A percentile compares a stretch with the other conserved stretches of the same genome.
phyloP scores from a whole-genome alignment of 1,140 invertebrate genomes.

The Drosophila melanogaster region DNA sequence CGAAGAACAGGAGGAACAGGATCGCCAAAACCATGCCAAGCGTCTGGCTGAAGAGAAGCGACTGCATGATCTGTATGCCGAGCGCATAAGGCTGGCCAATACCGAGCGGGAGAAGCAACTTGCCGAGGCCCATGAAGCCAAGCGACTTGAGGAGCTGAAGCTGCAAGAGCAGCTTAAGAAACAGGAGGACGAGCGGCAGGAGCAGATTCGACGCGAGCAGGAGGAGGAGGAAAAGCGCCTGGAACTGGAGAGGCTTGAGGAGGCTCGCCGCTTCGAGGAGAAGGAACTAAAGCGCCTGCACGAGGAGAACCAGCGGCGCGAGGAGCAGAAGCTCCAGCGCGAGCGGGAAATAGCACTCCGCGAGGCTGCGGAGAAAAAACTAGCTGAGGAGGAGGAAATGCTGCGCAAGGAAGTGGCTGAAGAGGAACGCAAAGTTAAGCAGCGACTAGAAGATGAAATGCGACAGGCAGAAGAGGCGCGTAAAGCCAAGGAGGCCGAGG shows the following conservation, averaged over 20 bases:
- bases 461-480: conserved; percentile 54
- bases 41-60: conserved; percentile 59
- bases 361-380: conserved; percentile 48
- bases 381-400: conserved; percentile 67
- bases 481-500: conserved; percentile 53
- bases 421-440: conserved; percentile 59
- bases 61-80: conserved; percentile 61
- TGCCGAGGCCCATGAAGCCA: conserved; percentile 70
- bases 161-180: conserved; percentile 56
- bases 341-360: conserved; percentile 60
- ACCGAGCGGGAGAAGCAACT: conserved; percentile 64
- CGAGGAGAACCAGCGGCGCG: conserved; percentile 65
- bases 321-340: conserved; percentile 57
- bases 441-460: conserved; percentile 54
- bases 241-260: conserved; percentile 61
- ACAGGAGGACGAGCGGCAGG: conserved; percentile 64
- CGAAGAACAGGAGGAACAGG: conserved; percentile 55
- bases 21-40: conserved; percentile 48
- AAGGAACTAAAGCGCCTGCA: conserved; percentile 63
- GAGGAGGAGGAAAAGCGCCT: conserved; percentile 73
- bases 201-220: conserved; percentile 60
- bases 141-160: conserved; percentile 60
- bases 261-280: conserved; percentile 60
- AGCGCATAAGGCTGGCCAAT: conserved; percentile 56
- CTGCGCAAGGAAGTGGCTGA: conserved; percentile 55